A percentile compares a stretch with the other conserved stretches of the same genome.
Conservation (phyloP, 2,113 vertebrate species). For the Falcunculus frontatus region DNA sequence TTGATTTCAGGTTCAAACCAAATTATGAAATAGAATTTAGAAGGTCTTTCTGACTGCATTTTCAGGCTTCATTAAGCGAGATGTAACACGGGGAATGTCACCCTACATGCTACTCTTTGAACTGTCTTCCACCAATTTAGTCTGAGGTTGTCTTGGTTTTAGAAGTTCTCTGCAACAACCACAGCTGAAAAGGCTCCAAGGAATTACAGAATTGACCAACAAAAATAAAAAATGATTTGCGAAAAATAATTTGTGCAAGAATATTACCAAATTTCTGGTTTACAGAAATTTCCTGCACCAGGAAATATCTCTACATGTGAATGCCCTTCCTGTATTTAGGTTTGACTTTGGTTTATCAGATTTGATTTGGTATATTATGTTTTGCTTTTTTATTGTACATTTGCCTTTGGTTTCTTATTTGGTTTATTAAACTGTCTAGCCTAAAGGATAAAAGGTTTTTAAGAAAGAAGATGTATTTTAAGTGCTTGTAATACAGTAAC, state of each 20-base stretch:
- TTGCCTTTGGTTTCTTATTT: neutral
- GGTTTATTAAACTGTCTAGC: neutral
- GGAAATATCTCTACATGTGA: neutral
- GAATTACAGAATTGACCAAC: neutral
- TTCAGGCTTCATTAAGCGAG: neutral
- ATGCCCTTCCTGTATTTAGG: neutral
- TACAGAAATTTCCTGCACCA: neutral
- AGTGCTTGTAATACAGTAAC: neutral
- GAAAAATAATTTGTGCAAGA: neutral
- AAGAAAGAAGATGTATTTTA: neutral
- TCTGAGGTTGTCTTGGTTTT: neutral
- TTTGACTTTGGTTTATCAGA: neutral
- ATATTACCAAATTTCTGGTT: neutral
- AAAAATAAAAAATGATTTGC: neutral
- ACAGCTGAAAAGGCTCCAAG: neutral
- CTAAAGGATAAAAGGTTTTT: neutral
- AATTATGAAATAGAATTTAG: constrained; percentile 30
- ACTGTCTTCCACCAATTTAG: neutral
- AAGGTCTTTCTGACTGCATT: neutral
- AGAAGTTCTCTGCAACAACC: neutral
- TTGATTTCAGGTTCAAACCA: constrained; percentile 1
- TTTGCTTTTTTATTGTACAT: neutral
- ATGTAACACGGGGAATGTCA: neutral
- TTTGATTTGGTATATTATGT: neutral
- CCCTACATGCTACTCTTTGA: neutral